Conservation (phyloP, 2,797 vertebrate genomes). For the Gymnocypris eckloni region DNA sequence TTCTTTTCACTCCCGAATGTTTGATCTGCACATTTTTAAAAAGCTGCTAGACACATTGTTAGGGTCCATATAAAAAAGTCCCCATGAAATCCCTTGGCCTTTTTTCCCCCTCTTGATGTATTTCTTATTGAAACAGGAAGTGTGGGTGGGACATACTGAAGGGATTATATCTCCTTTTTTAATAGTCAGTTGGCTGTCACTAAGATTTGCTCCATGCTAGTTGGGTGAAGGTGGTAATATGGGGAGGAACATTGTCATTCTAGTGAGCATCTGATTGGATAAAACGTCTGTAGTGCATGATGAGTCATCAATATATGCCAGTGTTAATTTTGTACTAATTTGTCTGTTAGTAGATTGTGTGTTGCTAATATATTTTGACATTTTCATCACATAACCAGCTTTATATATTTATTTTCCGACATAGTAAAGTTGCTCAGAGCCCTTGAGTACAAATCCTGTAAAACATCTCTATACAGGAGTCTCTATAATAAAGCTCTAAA, state of each 20-base stretch:
- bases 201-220: background rate
- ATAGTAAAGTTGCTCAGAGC: background rate
- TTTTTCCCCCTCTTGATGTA: background rate
- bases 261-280: background rate
- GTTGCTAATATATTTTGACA: background rate
- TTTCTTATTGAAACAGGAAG: background rate
- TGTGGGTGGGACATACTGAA: background rate
- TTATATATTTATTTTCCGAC: background rate
- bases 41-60: background rate
- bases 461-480: background rate
- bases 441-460: background rate
- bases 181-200: background rate
- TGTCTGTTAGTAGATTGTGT: background rate
- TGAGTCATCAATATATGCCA: background rate
- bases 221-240: background rate
- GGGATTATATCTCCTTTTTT: background rate
- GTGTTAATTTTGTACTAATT: background rate
- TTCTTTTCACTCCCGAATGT: constrained; percentile 33
- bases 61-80: background rate
- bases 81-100: background rate
- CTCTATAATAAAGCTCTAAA: background rate
- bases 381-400: background rate
- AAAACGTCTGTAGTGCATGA: background rate
- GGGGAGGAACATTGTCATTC: too few species aligned
- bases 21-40: constrained; percentile 33